Conservation (phyloP, 2,113 vertebrate genomes). For the Triplophysa siluroides region DNA sequence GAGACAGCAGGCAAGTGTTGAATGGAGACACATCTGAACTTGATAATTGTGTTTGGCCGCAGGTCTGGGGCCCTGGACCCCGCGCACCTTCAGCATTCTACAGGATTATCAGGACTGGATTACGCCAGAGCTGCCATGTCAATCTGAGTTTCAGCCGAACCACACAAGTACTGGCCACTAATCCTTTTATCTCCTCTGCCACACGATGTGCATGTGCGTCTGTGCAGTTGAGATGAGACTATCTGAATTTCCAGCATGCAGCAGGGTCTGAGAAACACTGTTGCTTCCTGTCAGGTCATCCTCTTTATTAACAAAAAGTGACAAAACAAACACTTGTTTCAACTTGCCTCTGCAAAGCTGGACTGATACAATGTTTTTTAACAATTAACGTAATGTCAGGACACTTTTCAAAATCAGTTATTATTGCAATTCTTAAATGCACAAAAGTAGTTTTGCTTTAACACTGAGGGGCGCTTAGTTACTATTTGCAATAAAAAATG, state of each 20-base stretch:
- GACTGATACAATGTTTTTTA: neutral
- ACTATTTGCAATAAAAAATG: no score
- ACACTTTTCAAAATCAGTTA: no score
- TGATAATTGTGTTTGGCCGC: slow-evolving; percentile 24
- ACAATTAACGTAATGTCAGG: neutral
- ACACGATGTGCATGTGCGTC: slow-evolving; percentile 21
- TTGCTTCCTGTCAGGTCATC: slow-evolving; percentile 14
- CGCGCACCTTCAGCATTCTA: slow-evolving; percentile 65
- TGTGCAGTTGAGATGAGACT: slow-evolving; percentile 2
- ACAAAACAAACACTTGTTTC: neutral
- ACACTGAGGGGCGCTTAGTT: no score
- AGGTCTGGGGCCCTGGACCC: slow-evolving; percentile 63
- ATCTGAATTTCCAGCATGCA: slow-evolving; percentile 11
- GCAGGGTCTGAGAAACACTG: slow-evolving; percentile 1
- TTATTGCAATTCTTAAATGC: no score
- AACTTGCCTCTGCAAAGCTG: neutral
- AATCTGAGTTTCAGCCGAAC: slow-evolving; percentile 69
- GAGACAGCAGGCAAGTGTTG: neutral
- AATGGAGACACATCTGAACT: slow-evolving; percentile 9
- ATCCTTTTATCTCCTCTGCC: slow-evolving; percentile 68
- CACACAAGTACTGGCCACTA: slow-evolving; percentile 58
- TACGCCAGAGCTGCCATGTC: slow-evolving; percentile 69
- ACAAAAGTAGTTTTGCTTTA: no score
- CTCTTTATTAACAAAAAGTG: neutral
- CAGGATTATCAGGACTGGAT: slow-evolving; percentile 74